Percentiles rank a stretch among this genome's conserved stretches.
Evolutionary conservation across 1,140 invertebrate species (phyloP).

Genomic region (Drosophila auraria): DNA sequence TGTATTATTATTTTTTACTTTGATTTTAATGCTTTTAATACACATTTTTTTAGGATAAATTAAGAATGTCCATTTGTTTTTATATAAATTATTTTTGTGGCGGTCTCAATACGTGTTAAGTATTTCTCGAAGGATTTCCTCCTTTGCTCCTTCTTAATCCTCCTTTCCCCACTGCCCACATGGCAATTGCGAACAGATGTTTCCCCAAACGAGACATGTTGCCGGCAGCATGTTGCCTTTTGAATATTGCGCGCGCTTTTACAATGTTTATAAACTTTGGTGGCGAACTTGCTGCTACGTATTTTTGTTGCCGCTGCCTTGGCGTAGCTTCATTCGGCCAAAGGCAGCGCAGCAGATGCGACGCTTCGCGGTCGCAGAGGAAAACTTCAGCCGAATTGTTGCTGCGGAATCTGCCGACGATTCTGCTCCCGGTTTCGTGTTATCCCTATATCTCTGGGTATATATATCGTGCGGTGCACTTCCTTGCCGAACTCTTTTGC

Average conservation of each 20-base stretch:
- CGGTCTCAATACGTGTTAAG: background rate
- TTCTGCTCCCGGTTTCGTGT: conserved; percentile 16
- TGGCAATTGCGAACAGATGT: conserved; percentile 5
- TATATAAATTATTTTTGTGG: background rate
- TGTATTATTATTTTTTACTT: background rate
- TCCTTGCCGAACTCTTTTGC: conserved; percentile 64
- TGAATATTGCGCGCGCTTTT: conserved; percentile 35
- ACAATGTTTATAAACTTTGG: conserved; percentile 23
- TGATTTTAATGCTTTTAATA: no score
- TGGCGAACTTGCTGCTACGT: conserved; percentile 20
- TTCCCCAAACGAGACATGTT: background rate
- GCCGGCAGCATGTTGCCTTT: conserved; percentile 5
- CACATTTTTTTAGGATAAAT: background rate
- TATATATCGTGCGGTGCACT: conserved; percentile 37
- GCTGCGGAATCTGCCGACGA: conserved; percentile 1
- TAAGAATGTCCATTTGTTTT: background rate
- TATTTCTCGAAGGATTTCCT: background rate
- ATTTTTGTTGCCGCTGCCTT: no score
- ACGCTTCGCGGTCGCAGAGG: conserved; percentile 24
- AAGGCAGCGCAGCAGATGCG: conserved; percentile 35
- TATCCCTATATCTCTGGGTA: conserved; percentile 10
- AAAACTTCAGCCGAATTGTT: background rate
- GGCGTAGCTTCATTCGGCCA: conserved; percentile 17
- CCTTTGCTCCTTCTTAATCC: background rate
- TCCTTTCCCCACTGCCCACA: background rate